phyloP scores from a whole-genome alignment of 2,113 vertebrate species.

The Lipophrys pholis region DNA sequence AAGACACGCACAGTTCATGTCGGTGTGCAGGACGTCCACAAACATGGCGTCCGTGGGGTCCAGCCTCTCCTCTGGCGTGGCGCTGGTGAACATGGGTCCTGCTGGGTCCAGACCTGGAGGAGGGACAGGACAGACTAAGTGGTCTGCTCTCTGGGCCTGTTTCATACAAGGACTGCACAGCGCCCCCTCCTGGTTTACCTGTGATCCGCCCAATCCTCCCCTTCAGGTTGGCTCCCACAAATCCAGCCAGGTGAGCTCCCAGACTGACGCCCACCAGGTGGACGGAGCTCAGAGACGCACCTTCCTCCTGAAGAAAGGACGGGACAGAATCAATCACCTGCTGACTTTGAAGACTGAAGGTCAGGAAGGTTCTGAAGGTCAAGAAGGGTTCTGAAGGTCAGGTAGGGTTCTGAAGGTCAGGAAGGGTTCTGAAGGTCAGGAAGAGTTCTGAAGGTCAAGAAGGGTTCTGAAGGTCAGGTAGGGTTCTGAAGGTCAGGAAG shows the following conservation, averaged over 20 bases:
- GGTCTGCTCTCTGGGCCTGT: too few species aligned
- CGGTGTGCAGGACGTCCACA: conserved; percentile 95
- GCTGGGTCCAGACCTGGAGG: conserved; percentile 92
- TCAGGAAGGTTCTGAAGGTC: too few species aligned
- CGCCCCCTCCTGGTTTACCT: conserved; percentile 80
- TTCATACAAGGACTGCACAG: too few species aligned
- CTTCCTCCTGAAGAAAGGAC: conserved; percentile 80
- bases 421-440: too few species aligned
- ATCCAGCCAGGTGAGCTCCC: conserved; percentile 96
- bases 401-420: too few species aligned
- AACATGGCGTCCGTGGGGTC: conserved; percentile 90
- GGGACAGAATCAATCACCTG: too few species aligned
- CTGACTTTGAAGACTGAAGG: too few species aligned
- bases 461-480: too few species aligned
- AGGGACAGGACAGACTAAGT: not conserved
- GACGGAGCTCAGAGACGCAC: conserved; percentile 86
- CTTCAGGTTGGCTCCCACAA: conserved; percentile 89
- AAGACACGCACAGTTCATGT: conserved; percentile 86
- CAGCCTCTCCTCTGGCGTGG: conserved; percentile 81
- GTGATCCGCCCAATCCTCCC: conserved; percentile 94
- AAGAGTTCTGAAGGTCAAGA: too few species aligned
- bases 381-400: too few species aligned
- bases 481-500: too few species aligned
- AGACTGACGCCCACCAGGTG: conserved; percentile 94
- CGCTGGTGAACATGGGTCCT: conserved; percentile 88